phyloP scores from a whole-genome alignment of 1,140 invertebrate genomes.

The Drosophila bipectinata region DNA sequence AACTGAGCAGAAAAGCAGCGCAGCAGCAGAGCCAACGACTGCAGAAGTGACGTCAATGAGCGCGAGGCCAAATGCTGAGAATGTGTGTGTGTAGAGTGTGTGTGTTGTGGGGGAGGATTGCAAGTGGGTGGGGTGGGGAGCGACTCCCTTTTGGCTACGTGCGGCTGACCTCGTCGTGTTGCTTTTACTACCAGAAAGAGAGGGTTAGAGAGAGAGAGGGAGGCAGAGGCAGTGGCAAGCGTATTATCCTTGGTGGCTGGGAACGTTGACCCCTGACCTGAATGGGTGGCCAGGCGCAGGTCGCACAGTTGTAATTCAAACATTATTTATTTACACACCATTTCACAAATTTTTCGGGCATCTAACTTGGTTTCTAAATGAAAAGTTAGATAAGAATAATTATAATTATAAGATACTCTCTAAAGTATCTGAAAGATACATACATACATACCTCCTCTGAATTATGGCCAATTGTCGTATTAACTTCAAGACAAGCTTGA shows the following conservation, averaged over 20 bases:
- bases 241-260: conserved; percentile 64
- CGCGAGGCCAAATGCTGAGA: conserved; percentile 66
- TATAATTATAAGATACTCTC: no score
- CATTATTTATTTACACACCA: conserved; percentile 71
- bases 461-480: conserved; percentile 35
- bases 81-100: neutral
- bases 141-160: conserved; percentile 60
- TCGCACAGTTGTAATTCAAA: conserved; percentile 58
- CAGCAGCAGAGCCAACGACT: conserved; percentile 47
- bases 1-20: conserved; percentile 57
- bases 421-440: neutral
- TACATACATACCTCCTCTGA: neutral
- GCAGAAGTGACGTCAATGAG: conserved; percentile 79
- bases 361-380: neutral
- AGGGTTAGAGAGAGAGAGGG: neutral
- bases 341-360: conserved; percentile 37
- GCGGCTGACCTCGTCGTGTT: conserved; percentile 57
- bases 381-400: no score
- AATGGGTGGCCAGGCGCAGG: conserved; percentile 55
- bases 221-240: conserved; percentile 2
- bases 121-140: conserved; percentile 10
- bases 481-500: conserved; percentile 47
- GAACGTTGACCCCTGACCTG: conserved; percentile 69
- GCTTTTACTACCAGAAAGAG: conserved; percentile 41
- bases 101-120: conserved; percentile 33